Conservation (phyloP, 2,797 vertebrate genomes). For the Chaenodraco wilsoni region DNA sequence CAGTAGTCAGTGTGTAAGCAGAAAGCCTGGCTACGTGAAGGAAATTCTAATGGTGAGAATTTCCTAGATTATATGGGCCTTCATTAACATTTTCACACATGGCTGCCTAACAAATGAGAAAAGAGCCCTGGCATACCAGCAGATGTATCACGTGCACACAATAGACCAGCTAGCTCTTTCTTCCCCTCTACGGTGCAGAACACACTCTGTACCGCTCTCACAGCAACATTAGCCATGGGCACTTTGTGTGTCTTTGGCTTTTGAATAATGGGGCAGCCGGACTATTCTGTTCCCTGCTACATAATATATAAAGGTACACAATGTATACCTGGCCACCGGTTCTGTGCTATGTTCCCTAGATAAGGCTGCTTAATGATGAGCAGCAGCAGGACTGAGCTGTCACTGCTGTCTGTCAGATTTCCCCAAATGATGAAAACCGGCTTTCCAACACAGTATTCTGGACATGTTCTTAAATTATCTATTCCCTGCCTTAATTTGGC, state of each 20-base stretch:
- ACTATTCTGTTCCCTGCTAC: constrained; percentile 40
- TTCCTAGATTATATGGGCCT: constrained; percentile 92
- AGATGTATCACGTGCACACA: constrained; percentile 87
- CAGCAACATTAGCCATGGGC: constrained; percentile 66
- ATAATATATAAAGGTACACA: constrained; percentile 61
- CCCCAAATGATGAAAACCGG: constrained; percentile 49
- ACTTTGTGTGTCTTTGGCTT: constrained; percentile 62
- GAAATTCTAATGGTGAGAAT: constrained; percentile 91
- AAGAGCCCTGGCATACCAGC: constrained; percentile 87
- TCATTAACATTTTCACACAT: constrained; percentile 99
- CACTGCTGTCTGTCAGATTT: constrained; percentile 50
- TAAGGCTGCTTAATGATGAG: constrained; percentile 42
- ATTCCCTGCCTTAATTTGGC: constrained; percentile 71
- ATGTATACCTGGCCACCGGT: constrained; percentile 50
- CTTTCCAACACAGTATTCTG: constrained; percentile 48
- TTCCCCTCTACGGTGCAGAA: constrained; percentile 56
- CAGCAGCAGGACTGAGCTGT: constrained; percentile 2
- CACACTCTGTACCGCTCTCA: constrained; percentile 58
- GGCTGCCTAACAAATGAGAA: constrained; percentile 96
- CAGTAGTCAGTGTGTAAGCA: constrained; percentile 87
- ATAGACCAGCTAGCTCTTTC: constrained; percentile 73
- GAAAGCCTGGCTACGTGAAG: constrained; percentile 89
- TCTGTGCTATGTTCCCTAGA: constrained; percentile 29
- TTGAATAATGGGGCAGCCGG: constrained; percentile 65
- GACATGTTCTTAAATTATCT: constrained; percentile 62